Evolutionary conservation across 2,888 invertebrate genomes (phyloP), one percentile per base, ranked within the genome.

Genomic region (Pyrrhia umbra): DNA sequence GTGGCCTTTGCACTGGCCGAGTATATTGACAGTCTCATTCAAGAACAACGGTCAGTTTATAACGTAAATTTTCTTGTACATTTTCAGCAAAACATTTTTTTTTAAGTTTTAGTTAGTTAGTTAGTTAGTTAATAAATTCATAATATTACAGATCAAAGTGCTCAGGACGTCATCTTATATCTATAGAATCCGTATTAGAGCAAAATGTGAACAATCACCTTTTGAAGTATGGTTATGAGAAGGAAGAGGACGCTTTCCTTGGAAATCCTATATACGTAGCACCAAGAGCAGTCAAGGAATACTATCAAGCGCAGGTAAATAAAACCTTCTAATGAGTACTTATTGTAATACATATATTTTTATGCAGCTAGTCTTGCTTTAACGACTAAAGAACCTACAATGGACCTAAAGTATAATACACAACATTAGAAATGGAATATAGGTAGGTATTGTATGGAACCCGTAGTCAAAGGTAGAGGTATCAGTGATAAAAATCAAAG

Each of bases 251-350:
- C 88, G 98, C 98, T 0, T 98, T 6, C 45, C 25, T 74, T 15
- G 71, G 75, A 15, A 71, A 98, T 79, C 94, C 97, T 2, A 97
- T 97, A 0, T 97, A 97, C 85, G 95, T 98, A 79, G 95, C 0
- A 96, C 96, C 50, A 91, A 96, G 73, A 96, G 97, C 10, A 0
- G 93, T 95, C 0, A 94, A 92, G 23, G 96, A 97, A 62, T 92
- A 97, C 70, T 98, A 97, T 90, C 98, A 98, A 88, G 88, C 98
- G n/a, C 98, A 97, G 92, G 95, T 98, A 23, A 18, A 27, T 13
- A 27, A 27, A 10, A 9, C 2, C 8, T n/a, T n/a, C n/a, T n/a
- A n/a, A n/a, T n/a, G n/a, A n/a, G n/a, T n/a, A n/a, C n/a, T n/a
- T n/a, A n/a, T n/a, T n/a, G n/a, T n/a, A n/a, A n/a, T n/a, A n/a